These are phyloP conservation scores for Helicoverpa zea DNA, from an alignment of 1,140 invertebrate genomes.

Conservation along the genomic window DNA sequence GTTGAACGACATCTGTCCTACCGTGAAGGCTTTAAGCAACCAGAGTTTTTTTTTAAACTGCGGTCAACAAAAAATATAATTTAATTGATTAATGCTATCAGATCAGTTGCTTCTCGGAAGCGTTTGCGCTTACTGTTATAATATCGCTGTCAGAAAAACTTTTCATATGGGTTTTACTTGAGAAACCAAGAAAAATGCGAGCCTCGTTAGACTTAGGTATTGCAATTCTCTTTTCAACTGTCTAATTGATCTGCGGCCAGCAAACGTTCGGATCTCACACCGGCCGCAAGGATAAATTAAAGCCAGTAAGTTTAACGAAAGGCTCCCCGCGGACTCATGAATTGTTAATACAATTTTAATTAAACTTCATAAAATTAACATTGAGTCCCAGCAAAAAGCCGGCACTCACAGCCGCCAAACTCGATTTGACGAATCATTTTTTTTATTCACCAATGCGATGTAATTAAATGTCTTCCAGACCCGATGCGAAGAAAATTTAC, in stretches of 20 bases:
- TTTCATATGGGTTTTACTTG: not conserved
- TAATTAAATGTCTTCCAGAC: conserved; percentile 44
- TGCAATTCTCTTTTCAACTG: conserved; percentile 6
- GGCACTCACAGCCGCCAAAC: conserved; percentile 37
- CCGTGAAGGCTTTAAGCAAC: conserved; percentile 12
- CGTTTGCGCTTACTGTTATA: not conserved
- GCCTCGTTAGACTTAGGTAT: not conserved
- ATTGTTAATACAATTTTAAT: conserved; percentile 66
- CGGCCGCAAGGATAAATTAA: conserved; percentile 43
- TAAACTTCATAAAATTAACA: conserved; percentile 61
- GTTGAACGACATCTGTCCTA: conserved; percentile 7
- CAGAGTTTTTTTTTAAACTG: not conserved
- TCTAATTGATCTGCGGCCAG: conserved; percentile 30
- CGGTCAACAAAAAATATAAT: conserved; percentile 7
- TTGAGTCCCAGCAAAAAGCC: conserved; percentile 49
- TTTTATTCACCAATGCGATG: conserved; percentile 33
- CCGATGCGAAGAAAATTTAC: conserved; percentile 25
- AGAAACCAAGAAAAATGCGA: conserved; percentile 25
- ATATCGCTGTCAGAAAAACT: not conserved
- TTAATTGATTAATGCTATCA: conserved; percentile 11
- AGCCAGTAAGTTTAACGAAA: conserved; percentile 43
- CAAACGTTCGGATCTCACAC: conserved; percentile 31
- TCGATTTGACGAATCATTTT: conserved; percentile 48
- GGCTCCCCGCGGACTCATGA: conserved; percentile 59
- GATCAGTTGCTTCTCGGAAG: not conserved